Conservation (phyloP, 2,888 invertebrate species). For the Hydrotaea diabolus region DNA sequence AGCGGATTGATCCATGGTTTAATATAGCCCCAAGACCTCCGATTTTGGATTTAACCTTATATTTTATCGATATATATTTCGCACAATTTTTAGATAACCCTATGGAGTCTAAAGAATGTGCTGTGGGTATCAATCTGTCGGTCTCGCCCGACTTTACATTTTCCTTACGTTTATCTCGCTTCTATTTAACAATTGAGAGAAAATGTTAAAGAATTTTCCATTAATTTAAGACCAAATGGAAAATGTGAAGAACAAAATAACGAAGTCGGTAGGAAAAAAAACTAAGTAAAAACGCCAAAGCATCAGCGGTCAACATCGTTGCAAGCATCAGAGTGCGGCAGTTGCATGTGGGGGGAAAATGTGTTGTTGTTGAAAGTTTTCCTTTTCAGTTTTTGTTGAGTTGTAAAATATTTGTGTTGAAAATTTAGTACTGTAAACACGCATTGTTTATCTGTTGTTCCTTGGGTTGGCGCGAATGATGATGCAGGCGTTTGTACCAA, state of each 20-base stretch:
- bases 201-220: constrained; percentile 51
- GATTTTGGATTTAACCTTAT: too few species aligned
- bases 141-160: background rate
- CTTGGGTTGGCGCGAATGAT: background rate
- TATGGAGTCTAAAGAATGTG: too few species aligned
- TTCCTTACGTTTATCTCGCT: background rate
- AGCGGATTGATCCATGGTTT: too few species aligned
- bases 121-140: too few species aligned
- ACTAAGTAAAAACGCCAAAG: background rate
- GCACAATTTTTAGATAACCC: too few species aligned
- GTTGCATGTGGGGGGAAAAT: constrained; percentile 58
- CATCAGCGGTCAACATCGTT: background rate
- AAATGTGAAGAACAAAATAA: constrained; percentile 41
- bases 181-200: background rate
- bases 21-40: too few species aligned
- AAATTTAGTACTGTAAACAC: constrained; percentile 7
- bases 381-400: background rate
- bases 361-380: constrained; percentile 53
- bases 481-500: background rate
- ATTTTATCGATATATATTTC: too few species aligned
- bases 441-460: constrained; percentile 18
- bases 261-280: background rate
- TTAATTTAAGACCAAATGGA: constrained; percentile 43
- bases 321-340: constrained; percentile 23
- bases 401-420: background rate